Base-by-base conservation (phyloP, 2,797 vertebrate genomes). In the Potorous gilbertii region DNA sequence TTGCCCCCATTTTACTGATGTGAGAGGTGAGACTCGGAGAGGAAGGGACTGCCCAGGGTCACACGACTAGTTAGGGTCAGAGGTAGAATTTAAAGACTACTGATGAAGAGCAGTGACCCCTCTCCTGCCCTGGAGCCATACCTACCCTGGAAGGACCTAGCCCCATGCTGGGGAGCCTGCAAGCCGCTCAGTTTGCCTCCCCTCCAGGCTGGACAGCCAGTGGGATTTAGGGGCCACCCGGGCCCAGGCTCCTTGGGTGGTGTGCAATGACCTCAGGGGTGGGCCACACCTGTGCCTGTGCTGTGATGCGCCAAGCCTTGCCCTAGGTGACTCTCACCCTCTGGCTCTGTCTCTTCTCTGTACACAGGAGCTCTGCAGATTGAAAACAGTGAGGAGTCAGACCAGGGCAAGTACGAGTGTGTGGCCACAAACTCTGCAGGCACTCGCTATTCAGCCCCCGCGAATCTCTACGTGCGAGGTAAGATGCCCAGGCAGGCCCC, bases 331-430 rank as follows among this genome's bases (percentile, higher is more conserved):
- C 40, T 18, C 46, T 92, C 0, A 2, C 16, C 27, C 16, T 29
- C 96, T 92, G 97, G 28, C 55, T 16, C 27, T 55, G 14, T 29
- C 46, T 52, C 91, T 98, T 98, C 74, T 98, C 98, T 98, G 94
- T 97, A 95, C 92, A 62, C 99, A 99, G 99, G 99, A 98, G 99
- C 99, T 14, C 99, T 99, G 95, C 99, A 99, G 98, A 99, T 99
- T 92, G 99, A 99, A 98, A 99, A 99, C 99, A 99, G 99, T 0
- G 99, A 99, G 98, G 99, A 99, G 97, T 99, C 99, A 0, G 99
- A 99, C 99, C 99, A 99, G 99, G 99, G 99, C 97, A 99, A 99
- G 99, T 99, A 99, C 0, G 99, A 99, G 98, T 99, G 99, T 90
- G 99, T 99, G 97, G 99, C 99, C 29, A 99, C 99, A 97, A 99